Base-by-base conservation (phyloP, 2,113 vertebrate species). In the Archocentrus centrarchus region DNA sequence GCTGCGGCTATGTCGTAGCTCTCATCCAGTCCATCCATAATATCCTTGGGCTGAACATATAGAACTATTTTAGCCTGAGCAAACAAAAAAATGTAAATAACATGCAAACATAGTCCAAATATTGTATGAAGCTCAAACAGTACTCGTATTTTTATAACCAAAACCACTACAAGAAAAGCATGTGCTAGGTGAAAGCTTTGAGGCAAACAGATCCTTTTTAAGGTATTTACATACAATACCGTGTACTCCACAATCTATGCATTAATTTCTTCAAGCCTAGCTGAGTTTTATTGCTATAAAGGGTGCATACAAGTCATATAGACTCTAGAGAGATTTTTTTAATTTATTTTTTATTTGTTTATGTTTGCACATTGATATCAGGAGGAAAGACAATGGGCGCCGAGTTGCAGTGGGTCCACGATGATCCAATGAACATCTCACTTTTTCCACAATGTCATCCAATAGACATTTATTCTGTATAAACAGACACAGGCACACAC, bases 401-500 rank as follows among this genome's bases (percentile, higher is more conserved):
- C 7, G 22, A 84, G 80, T 79, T 66, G 59, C 50, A 62, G 20
- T 59, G 30, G 44, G 17, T 76, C 27, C 50, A 68, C 17, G 18
- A 83, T 62, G 66, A 66, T 82, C 61, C 50, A 86, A 81, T 18
- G 59, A 75, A n/a, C 53, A n/a, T 77, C 77, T 92, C 83, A 91
- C 76, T 86, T 90, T 89, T 91, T 87, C 88, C 91, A 89, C 53
- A 79, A 2, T 88, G 79, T 89, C 83, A 73, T 90, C 86, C 78
- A 89, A 63, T 70, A 75, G 66, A 82, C 58, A 92, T 89, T 84
- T 86, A 59, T 77, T 24, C 41, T 76, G 37, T 27, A 14, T 18
- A 78, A 22, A 78, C 59, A 75, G 73, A 75, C 70, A 57, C 62
- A 70, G 61, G 73, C 66, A 50, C 22, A 59, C 15, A 68, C 76